A percentile compares a stretch with the other conserved stretches of the same genome.
Conservation (phyloP, 2,797 vertebrate species). For the Onychomys torridus region DNA sequence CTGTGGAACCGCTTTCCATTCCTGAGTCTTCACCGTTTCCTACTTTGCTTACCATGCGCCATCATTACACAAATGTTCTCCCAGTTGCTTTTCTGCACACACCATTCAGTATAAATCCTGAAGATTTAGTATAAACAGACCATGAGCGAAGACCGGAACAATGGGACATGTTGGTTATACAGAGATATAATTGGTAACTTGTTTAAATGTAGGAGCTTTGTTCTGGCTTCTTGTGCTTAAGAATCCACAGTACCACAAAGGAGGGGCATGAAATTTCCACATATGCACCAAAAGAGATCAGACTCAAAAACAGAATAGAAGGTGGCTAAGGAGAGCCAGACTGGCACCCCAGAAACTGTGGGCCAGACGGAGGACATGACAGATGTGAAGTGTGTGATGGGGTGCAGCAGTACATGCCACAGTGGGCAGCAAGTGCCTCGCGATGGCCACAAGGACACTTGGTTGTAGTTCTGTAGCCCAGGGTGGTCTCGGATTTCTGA, state of each 20-base stretch:
- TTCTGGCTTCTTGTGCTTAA: conserved; percentile 7
- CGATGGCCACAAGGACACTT: neutral
- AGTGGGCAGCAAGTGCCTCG: neutral
- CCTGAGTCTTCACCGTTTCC: neutral
- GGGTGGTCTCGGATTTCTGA: neutral
- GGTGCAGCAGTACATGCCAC: neutral
- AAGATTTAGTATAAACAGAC: neutral
- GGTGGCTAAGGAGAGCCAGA: neutral
- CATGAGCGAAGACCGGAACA: neutral
- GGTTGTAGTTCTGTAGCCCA: neutral
- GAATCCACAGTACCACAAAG: neutral
- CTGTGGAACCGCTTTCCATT: neutral
- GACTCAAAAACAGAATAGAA: neutral
- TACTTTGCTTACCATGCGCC: neutral
- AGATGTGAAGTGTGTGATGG: neutral
- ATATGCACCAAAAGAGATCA: neutral
- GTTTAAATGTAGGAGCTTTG: conserved; percentile 1
- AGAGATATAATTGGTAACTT: neutral
- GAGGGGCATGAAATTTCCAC: neutral
- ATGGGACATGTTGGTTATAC: neutral
- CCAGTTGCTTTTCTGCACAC: neutral
- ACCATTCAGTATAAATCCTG: neutral
- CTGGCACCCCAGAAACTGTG: neutral
- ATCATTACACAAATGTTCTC: neutral
- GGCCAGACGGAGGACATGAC: neutral